Conservation (phyloP, 2,113 vertebrate genomes). For the Ictalurus punctatus region DNA sequence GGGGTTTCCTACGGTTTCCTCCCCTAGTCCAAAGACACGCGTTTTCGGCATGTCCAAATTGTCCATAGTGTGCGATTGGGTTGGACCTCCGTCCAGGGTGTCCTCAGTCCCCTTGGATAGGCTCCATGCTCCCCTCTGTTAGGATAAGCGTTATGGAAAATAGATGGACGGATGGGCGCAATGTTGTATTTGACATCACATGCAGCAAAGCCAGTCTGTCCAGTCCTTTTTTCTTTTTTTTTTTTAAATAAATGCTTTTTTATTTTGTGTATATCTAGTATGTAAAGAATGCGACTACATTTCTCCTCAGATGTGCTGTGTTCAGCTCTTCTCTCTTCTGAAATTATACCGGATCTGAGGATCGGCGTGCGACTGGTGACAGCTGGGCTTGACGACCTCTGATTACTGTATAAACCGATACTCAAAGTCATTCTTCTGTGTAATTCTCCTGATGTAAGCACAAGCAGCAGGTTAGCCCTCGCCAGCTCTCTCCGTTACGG, state of each 20-base stretch:
- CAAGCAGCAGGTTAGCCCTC: not conserved
- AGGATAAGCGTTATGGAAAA: too few species aligned
- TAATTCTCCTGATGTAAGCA: conserved; percentile 17
- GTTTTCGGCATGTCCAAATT: too few species aligned
- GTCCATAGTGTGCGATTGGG: too few species aligned
- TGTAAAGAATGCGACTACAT: too few species aligned
- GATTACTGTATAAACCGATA: conserved; percentile 15
- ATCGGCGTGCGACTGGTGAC: not conserved
- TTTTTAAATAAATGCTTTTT: not conserved
- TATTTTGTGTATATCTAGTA: not conserved
- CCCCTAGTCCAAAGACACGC: too few species aligned
- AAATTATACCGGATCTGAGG: not conserved
- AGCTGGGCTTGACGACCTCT: not conserved
- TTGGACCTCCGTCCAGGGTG: too few species aligned
- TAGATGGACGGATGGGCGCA: too few species aligned
- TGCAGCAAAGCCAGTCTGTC: not conserved
- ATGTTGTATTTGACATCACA: not conserved
- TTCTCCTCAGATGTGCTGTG: not conserved
- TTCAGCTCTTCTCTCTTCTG: not conserved
- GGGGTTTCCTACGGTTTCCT: too few species aligned
- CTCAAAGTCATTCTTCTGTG: conserved; percentile 14
- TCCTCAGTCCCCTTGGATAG: too few species aligned
- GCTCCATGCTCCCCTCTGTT: too few species aligned
- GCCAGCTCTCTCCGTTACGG: not conserved
- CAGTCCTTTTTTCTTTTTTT: not conserved